Conservation (phyloP, 2,888 invertebrate genomes). For the Drosophila anomalata region DNA sequence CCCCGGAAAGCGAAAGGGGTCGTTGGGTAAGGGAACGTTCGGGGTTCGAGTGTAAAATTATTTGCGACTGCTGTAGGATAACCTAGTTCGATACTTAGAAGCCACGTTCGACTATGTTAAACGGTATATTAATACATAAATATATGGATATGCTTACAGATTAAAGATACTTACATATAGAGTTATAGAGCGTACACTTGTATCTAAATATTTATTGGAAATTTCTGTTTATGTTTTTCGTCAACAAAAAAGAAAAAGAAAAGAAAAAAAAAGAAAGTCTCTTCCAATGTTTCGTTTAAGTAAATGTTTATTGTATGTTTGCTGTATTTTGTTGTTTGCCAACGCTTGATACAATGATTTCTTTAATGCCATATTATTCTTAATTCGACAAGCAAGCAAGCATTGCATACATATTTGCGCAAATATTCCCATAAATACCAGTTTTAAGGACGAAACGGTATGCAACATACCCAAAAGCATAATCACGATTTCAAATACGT, state of each 20-base stretch:
- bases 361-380: slow-evolving; percentile 79
- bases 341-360: slow-evolving; percentile 70
- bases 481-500: slow-evolving; percentile 80
- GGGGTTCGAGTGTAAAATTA: slow-evolving; percentile 70
- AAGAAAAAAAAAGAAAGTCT: slow-evolving; percentile 40
- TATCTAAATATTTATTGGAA: slow-evolving; percentile 67
- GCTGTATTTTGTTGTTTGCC: slow-evolving; percentile 71
- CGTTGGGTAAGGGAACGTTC: slow-evolving; percentile 20
- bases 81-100: slow-evolving; percentile 55
- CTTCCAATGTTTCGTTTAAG: slow-evolving; percentile 65
- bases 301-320: slow-evolving; percentile 55
- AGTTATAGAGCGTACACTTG: slow-evolving; percentile 43
- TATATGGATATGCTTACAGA: slow-evolving; percentile 34
- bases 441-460: slow-evolving; percentile 66
- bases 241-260: slow-evolving; percentile 23
- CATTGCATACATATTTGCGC: slow-evolving; percentile 36
- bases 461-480: slow-evolving; percentile 80
- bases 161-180: slow-evolving; percentile 40
- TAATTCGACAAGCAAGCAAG: slow-evolving; percentile 50
- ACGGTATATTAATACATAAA: slow-evolving; percentile 38
- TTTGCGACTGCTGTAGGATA: slow-evolving; percentile 77
- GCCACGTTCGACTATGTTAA: slow-evolving; percentile 67
- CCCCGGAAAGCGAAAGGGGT: slow-evolving; percentile 19
- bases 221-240: slow-evolving; percentile 62
- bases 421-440: slow-evolving; percentile 67